Base-by-base conservation (phyloP, 2,888 invertebrate genomes). In the Synanthedon tipuliformis region DNA sequence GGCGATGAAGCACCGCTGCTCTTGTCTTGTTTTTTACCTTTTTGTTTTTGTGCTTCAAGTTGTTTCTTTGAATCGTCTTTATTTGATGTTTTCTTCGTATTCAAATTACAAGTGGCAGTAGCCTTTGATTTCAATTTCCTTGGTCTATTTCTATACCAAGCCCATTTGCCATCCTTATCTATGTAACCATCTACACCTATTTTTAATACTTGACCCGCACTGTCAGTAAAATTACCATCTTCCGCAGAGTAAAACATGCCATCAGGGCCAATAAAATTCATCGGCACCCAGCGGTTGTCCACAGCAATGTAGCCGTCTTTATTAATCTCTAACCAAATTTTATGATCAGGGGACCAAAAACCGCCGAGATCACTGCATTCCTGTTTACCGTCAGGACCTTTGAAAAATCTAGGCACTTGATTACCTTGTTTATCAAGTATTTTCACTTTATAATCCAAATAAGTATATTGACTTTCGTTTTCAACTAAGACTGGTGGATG, bases 321-420 rank as follows among this genome's bases (percentile, higher is more conserved):
- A 62, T 79, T 84, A 7, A 87, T 82, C 59, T 87, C 86, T 56
- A 73, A 51, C 87, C 87, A 87, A 52, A 66, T 54, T 15, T 45
- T 45, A 23, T 74, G 71, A 10, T 66, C 63, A n/a, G 68, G 77
- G 50, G 69, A 65, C 81, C 81, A 86, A 59, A 87, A 87, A 1
- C 87, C 87, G 8, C 87, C 87, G 45, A 87, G 69, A 64, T 87
- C 87, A 54, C 81, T 85, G 54, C 87, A 87, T 61, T 77, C 75
- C 53, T 76, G 73, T 59, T 75, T 81, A 4, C 86, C 87, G 59
- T 86, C 83, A 1, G 78, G 81, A 10, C 81, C 83, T 65, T 78
- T 85, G 56, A 87, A 87, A 57, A 56, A 85, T 57, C 87, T 73
- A 1, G 78, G 73, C 3, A 87, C 73, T 51, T 68, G 79, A 62